Evolutionary conservation across 2,888 invertebrate species (phyloP), one percentile per base, ranked within the genome.

Genomic region (Gari tellinella): DNA sequence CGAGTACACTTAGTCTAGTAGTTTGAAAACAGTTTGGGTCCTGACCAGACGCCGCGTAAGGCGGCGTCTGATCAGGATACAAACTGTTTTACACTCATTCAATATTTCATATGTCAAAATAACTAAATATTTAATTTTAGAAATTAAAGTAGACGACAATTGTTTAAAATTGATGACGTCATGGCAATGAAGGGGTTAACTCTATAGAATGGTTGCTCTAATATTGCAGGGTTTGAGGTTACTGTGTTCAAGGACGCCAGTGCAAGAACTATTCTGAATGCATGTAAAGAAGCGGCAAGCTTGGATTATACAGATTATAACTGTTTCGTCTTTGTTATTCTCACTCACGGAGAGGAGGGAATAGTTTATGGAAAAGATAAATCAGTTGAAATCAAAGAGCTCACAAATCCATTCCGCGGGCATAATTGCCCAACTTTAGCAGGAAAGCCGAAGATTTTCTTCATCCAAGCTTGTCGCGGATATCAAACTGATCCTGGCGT

Each of bases 391-490:
- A 79, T 75, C 25, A 68, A 62, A 40, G 75, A 72, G 17, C 53
- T 79, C 1, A 38, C 63, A 2, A 46, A 37, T 17, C 52, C 38
- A 21, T 79, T 75, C 52, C 72, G 55, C 17, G 75, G 66, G 1
- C 68, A 74, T n/a, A 61, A 58, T 14, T 84, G 83, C 48, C 72
- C 74, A 38, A 51, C 73, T n/a, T 52, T 84, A 0, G 61, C 64
- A 3, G 80, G 80, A 1, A 84, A 84, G 58, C 83, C 83, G 0
- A 84, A 81, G 53, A 19, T 84, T 40, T 80, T 84, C 48, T 67
- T 84, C 45, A 79, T 84, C 17, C 83, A 84, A 55, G 80, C 83
- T 10, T 84, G 83, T 49, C 67, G 83, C 19, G 83, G 81, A 14
- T 56, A 49, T 12, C 68, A 72, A 21, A 72, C 69, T 3, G 79